These are phyloP conservation scores for Trachelus stipa DNA, from an alignment of 2,888 invertebrate genomes.

Conservation along the genomic window DNA sequence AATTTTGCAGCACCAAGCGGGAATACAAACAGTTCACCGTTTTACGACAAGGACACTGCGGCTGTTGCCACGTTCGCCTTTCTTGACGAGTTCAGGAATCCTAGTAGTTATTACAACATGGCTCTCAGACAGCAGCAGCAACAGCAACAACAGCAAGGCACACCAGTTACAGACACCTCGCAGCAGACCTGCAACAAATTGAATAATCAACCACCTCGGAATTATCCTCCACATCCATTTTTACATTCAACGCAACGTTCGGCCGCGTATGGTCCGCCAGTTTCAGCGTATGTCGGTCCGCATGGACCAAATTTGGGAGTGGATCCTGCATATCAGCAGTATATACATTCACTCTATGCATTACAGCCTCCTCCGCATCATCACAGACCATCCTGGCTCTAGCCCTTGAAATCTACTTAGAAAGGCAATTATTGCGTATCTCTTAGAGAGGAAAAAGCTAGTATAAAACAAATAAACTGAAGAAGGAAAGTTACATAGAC, in stretches of 20 bases:
- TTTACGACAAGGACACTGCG: constrained; percentile 60
- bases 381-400: constrained; percentile 64
- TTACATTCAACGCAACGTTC: constrained; percentile 59
- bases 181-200: constrained; percentile 57
- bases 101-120: constrained; percentile 61
- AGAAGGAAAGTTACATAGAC: background rate
- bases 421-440: background rate
- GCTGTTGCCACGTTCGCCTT: constrained; percentile 61
- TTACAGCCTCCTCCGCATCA: constrained; percentile 61
- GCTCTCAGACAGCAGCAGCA: constrained; percentile 44
- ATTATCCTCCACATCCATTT: constrained; percentile 52
- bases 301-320: constrained; percentile 60
- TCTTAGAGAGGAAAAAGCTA: background rate
- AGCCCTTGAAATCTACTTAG: constrained; percentile 47
- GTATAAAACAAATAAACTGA: background rate
- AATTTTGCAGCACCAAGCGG: constrained; percentile 80
- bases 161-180: constrained; percentile 42
- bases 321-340: constrained; percentile 63
- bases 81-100: constrained; percentile 62
- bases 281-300: constrained; percentile 59
- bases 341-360: constrained; percentile 62
- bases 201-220: constrained; percentile 46
- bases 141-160: constrained; percentile 35
- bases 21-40: constrained; percentile 50
- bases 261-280: constrained; percentile 58